Conservation (phyloP, 1,140 invertebrate species). For the Drosophila nigromelanica region DNA sequence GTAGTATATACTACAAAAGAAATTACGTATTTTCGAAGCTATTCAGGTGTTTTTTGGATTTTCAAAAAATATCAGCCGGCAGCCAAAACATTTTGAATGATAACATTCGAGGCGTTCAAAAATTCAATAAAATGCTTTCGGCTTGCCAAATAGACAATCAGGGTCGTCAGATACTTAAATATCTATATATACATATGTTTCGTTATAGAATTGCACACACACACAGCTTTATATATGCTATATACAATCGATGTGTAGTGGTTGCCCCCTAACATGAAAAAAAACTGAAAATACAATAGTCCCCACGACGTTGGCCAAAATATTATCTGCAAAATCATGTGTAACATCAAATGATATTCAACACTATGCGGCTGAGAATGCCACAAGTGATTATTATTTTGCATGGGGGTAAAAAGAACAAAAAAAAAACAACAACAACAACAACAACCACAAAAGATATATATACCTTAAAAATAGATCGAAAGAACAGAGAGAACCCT, state of each 20-base stretch:
- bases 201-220: constrained; percentile 5
- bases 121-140: constrained; percentile 39
- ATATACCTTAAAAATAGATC: constrained; percentile 49
- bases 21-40: constrained; percentile 47
- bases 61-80: constrained; percentile 32
- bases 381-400: constrained; percentile 81
- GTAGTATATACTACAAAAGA: constrained; percentile 35
- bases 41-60: constrained; percentile 60
- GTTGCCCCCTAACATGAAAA: constrained; percentile 13
- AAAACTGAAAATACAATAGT: constrained; percentile 12
- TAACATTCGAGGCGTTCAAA: constrained; percentile 50
- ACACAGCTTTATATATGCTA: constrained; percentile 12
- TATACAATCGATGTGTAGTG: constrained; percentile 17
- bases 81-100: constrained; percentile 71
- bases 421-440: constrained; percentile 1
- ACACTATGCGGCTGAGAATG: constrained; percentile 77
- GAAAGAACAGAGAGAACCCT: constrained; percentile 32
- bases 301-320: constrained; percentile 22
- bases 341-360: constrained; percentile 80
- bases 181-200: constrained; percentile 27
- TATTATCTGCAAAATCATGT: constrained; percentile 77
- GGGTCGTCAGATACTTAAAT: constrained; percentile 60
- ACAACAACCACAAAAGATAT: constrained; percentile 1
- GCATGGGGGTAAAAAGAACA: constrained; percentile 40
- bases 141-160: constrained; percentile 72